Evolutionary conservation across 2,888 invertebrate genomes (phyloP), one percentile per base, ranked within the genome.

Genomic region (Oasisia sp.): DNA sequence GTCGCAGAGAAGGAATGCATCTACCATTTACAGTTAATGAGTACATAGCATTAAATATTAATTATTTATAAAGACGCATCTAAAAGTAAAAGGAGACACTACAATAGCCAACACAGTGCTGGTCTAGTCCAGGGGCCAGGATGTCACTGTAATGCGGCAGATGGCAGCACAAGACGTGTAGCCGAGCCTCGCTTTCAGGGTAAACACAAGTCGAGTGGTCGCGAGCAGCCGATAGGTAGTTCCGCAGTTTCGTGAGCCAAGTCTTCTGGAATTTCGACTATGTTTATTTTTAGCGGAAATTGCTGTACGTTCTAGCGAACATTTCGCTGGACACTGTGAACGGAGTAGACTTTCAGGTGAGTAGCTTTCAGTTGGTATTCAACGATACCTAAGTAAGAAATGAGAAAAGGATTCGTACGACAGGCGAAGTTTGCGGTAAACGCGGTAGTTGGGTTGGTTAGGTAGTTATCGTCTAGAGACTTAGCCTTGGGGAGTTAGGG

Each of bases 231-330:
- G 5, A 19, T 19, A 74, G 5, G 74, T 74, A n/a, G 74, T 74
- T 50, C 74, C 74, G 74, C 74, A 0, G 74, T 74, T 74, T 74
- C 27, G 74, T 27, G 19, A 74, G 74, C 74, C n/a, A 74, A 74
- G 27, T 74, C 74, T 74, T 74, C 27, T 74, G 74, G 74, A 74
- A 74, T 74, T 74, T 74, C 74, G 74, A 19, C 74, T 27, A 74
- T 74, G 74, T 74, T 74, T 74, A 74, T 74, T 74, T 74, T 74
- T 74, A 74, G 74, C n/a, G 74, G n/a, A 74, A 74, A 74, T 74
- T 27, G 19, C 74, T 74, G 74, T 74, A 74, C 14, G 27, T 74
- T 74, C n/a, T 74, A 74, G 74, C 27, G 74, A 74, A 74, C 74
- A 74, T 74, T 74, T 74, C 74, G n/a, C n/a, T 74, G 74, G n/a